Base-by-base conservation (phyloP, 2,113 vertebrate species). In the Stomatorhinus ivindoensis region DNA sequence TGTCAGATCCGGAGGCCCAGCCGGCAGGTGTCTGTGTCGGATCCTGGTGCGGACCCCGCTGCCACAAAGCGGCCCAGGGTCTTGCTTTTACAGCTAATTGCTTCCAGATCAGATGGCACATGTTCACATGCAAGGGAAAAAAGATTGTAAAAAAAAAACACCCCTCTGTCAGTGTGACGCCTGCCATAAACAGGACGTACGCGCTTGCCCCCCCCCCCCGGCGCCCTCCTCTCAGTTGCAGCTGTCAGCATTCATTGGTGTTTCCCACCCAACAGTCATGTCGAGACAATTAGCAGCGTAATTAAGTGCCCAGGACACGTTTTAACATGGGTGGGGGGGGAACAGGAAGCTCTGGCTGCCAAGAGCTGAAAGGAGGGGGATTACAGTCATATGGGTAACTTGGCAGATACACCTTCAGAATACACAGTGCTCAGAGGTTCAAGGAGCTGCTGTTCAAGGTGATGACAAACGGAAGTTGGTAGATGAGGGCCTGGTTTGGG, bases 231-330 rank as follows among this genome's bases (percentile, higher is more conserved):
- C 73, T 39, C 35, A 2, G 31, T 35, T 42, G 35, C 73, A 0
- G 31, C 31, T 91, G 92, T 94, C 94, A 93, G 91, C 86, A 93
- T 93, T 87, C 89, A 90, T 94, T 93, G 93, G 89, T 27, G 91
- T 92, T 91, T 89, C 87, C 89, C 58, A n/a, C 91, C 88, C 15
- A 76, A 91, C 88, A 11, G 91, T 85, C 82, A 85, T 44, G 39
- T 27, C 46, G 8, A 85, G 93, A 82, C 89, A 90, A 47, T 50
- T 35, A 73, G 24, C 46, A 87, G 27, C 11, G 3, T 42, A 47
- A 89, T 39, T 11, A 10, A 84, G 31, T 39, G 51, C 35, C 53
- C 53, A 35, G 42, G 35, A 46, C 58, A 88, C 58, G 7, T 47
- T 65, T 35, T 46, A 19, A 69, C 8, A 8, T 76, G 17, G n/a